A percentile compares a stretch with the other conserved stretches of the same genome.
Conservation (phyloP, 2,113 vertebrate species). For the Typhlomys cinereus region DNA sequence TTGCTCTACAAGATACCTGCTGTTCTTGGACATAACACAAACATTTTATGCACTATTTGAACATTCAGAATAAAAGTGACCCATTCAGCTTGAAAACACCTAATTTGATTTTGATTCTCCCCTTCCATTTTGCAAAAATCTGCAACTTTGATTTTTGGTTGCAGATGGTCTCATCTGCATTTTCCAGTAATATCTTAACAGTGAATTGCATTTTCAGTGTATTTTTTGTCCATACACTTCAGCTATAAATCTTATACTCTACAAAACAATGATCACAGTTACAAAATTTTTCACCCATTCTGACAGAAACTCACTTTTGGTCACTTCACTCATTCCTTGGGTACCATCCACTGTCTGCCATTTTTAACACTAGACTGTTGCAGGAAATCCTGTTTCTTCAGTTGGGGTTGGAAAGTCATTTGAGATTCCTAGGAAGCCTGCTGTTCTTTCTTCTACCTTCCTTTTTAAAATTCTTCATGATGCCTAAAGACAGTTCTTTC, state of each 20-base stretch:
- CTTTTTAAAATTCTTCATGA: not conserved
- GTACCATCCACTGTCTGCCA: not conserved
- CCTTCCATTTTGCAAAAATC: not conserved
- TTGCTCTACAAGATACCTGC: conserved; percentile 44
- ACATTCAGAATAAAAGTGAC: conserved; percentile 29
- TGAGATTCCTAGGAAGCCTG: not conserved
- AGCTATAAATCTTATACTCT: not conserved
- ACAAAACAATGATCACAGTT: not conserved
- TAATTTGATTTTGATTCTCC: not conserved
- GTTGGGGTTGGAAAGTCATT: not conserved
- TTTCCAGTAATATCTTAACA: not conserved
- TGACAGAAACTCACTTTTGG: not conserved
- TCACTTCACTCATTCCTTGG: not conserved
- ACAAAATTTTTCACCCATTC: not conserved
- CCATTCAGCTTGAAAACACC: not conserved
- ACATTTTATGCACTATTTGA: conserved; percentile 32
- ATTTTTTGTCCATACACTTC: not conserved
- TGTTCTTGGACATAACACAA: conserved; percentile 36
- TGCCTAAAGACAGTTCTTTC: not conserved
- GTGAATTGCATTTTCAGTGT: not conserved
- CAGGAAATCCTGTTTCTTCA: not conserved
- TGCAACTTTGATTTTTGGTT: conserved; percentile 20
- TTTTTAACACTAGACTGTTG: not conserved
- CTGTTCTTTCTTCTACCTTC: not conserved
- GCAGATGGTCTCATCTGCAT: not conserved